Evolutionary conservation across 2,113 vertebrate species (phyloP), one percentile per base, ranked within the genome.

Genomic region (Phaethon lepturus): DNA sequence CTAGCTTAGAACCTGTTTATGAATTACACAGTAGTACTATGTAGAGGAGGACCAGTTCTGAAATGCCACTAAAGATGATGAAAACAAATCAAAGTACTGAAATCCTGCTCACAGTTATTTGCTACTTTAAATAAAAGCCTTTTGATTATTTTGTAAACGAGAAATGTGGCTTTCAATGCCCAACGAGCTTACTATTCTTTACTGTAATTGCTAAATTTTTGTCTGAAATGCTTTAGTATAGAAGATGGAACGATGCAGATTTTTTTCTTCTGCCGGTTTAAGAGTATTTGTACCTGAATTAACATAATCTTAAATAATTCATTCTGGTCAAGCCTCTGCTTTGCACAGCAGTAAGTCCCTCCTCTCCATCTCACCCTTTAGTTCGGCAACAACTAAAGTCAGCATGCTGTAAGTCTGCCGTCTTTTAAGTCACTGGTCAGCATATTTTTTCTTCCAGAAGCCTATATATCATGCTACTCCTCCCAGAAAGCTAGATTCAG

Each of bases 221-320:
- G 38, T 55, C 35, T 50, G 56, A 80, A 94, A 92, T 78, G 12
- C 35, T 88, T 89, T 92, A 92, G 84, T 35, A 80, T 24, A 84
- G 52, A 95, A 91, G 69, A 91, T 18, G 20, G 40, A 83, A 84
- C 17, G 15, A 95, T 40, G 72, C 4, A 44, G 38, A 45, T 11
- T 63, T 83, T 38, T 87, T 93, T 38, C 15, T 90, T 45, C 71
- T 67, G 28, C 35, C 24, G 53, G 44, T 59, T 95, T 52, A 88
- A 88, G 79, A 93, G 78, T 91, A 92, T 96, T 93, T 93, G 86
- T 77, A 77, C 11, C 9, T 92, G 35, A 7, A 75, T 81, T 88
- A 93, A 12, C 75, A 75, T 88, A 83, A 88, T 77, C n/a, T 86
- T 86, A 92, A 88, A 76, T 86, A 90, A 88, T 83, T 78, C 31